Base-by-base conservation (phyloP, 2,888 invertebrate genomes). In the Chorisops tibialis region DNA sequence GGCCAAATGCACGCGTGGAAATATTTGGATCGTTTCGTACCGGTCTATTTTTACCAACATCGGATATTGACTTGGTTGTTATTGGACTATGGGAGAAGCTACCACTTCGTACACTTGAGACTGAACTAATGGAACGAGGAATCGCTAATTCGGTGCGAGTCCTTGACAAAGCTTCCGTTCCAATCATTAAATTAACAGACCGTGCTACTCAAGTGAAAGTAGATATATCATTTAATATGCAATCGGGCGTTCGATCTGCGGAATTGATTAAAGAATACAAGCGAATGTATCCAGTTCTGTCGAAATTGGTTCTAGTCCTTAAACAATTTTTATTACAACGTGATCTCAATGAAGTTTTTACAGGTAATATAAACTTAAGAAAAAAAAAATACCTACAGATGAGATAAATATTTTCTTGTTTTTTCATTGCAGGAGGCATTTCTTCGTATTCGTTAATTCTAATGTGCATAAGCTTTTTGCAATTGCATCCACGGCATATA, bases 161-260 rank as follows among this genome's bases (percentile, higher is more conserved):
- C 71, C 84, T 98, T 70, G 96, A 97, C 81, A 96, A 95, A 81
- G 98, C 98, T 64, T 94, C 96, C 59, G 97, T 99, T 70, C 99
- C 99, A 71, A 98, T 99, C 73, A 93, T 99, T 68, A 99, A 99
- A 82, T 84, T 98, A 79, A 95, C 93, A 30, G 96, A 98, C 77
- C 84, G 85, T 66, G 85, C 86, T 74, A 81, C 77, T 80, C 88
- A 69, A 67, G 91, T 99, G 63, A 93, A 93, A 83, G 96, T 95
- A 73, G 99, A 99, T 81, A 98, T 99, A 77, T 96, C 97, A 73
- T 99, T 99, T 83, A 99, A 99, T 81, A 97, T 97, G 91, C 91
- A 88, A 78, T 96, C 95, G 79, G 97, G 97, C 63, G 94, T 98
- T 47, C 91, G 93, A 81, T 96, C 96, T 70, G 98, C 96, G 9